Evolutionary conservation across 1,140 invertebrate genomes (phyloP).

Genomic region (Hycleus phaleratus): DNA sequence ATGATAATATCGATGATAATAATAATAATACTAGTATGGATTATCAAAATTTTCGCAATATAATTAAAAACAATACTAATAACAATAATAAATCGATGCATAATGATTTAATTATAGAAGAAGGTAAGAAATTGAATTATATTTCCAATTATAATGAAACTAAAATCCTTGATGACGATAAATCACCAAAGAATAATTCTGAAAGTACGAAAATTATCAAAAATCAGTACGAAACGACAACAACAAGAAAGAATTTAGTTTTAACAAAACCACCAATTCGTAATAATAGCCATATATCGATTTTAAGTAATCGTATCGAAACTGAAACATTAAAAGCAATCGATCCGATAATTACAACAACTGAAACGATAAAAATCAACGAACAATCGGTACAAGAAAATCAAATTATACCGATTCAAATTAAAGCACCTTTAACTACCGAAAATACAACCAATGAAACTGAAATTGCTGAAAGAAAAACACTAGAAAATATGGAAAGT

Average conservation of each 20-base stretch:
- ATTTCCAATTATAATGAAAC: conserved; percentile 22
- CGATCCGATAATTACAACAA: not conserved
- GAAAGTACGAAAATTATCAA: conserved; percentile 5
- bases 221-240: not conserved
- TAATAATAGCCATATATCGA: conserved; percentile 15
- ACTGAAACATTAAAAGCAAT: conserved; percentile 26
- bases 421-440: not conserved
- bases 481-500: not conserved
- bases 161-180: conserved; percentile 7
- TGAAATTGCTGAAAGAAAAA: not conserved
- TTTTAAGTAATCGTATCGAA: conserved; percentile 36
- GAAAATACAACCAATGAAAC: not conserved
- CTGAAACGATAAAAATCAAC: conserved; percentile 4
- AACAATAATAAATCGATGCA: conserved; percentile 23
- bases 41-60: conserved; percentile 16
- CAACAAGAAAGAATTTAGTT: conserved; percentile 15
- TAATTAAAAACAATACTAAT: conserved; percentile 23
- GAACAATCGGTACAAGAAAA: conserved; percentile 25
- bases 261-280: conserved; percentile 22
- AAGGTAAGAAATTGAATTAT: conserved; percentile 22
- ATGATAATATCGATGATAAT: conserved; percentile 3
- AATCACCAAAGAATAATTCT: not conserved
- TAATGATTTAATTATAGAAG: conserved; percentile 24
- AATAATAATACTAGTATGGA: conserved; percentile 14
- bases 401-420: conserved; percentile 21